Percentiles rank a stretch among this genome's conserved stretches.
phyloP scores from a whole-genome alignment of 2,888 invertebrate species.

The Hipparchia semele region DNA sequence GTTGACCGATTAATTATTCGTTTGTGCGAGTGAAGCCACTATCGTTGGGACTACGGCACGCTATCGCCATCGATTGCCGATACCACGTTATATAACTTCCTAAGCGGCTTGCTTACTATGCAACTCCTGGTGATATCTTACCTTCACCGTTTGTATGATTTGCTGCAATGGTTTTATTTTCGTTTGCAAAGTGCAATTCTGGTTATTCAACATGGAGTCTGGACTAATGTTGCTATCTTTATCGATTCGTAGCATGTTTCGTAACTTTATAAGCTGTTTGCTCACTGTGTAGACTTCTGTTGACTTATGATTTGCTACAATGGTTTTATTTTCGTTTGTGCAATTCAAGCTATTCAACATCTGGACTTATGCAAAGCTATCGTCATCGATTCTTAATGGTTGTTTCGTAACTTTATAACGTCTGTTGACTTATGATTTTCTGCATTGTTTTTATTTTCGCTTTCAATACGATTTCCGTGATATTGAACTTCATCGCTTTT shows the following conservation, averaged over 20 bases:
- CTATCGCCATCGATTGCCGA: constrained; percentile 67
- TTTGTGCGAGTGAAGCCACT: constrained; percentile 56
- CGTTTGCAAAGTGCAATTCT: too few species aligned
- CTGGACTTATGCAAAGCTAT: too few species aligned
- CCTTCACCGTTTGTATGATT: not conserved
- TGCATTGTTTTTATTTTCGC: too few species aligned
- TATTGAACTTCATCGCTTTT: too few species aligned
- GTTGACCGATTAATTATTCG: constrained; percentile 79
- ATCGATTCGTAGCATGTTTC: not conserved
- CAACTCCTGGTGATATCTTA: constrained; percentile 5
- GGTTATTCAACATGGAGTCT: not conserved
- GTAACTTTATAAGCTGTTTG: constrained; percentile 1
- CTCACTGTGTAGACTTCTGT: constrained; percentile 11
- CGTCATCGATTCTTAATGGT: too few species aligned
- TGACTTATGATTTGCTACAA: not conserved
- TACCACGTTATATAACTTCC: constrained; percentile 54
- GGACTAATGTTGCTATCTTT: not conserved
- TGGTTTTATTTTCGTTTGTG: too few species aligned
- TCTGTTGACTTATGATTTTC: not conserved
- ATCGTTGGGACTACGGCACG: constrained; percentile 60
- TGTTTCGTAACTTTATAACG: too few species aligned
- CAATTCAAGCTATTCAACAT: too few species aligned
- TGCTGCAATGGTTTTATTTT: not conserved
- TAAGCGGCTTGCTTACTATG: not conserved
- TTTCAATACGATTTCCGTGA: too few species aligned